A percentile compares a stretch with the other conserved stretches of the same genome.
Conservation (phyloP, 2,888 invertebrate species). For the Perizoma affinitatum region DNA sequence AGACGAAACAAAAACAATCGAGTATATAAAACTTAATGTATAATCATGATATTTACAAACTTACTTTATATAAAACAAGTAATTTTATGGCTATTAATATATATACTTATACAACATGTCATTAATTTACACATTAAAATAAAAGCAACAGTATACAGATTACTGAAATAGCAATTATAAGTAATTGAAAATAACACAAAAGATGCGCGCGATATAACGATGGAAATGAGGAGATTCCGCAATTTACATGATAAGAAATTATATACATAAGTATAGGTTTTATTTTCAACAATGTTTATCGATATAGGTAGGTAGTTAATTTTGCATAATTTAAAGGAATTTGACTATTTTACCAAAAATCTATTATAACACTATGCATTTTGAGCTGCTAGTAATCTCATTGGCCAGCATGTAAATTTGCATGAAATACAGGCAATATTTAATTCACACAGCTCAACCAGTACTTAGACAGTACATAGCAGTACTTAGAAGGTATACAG, state of each 20-base stretch:
- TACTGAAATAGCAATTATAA: conserved; percentile 73
- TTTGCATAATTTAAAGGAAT: conserved; percentile 2
- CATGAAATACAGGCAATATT: no score
- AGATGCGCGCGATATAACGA: conserved; percentile 64
- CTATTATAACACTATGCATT: no score
- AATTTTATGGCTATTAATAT: conserved; percentile 82
- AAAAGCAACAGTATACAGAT: conserved; percentile 80
- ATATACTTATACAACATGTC: conserved; percentile 82
- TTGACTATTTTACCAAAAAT: no score
- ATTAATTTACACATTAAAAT: conserved; percentile 81
- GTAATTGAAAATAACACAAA: conserved; percentile 74
- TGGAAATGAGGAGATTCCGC: conserved; percentile 81
- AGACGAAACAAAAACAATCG: conserved; percentile 75
- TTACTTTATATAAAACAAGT: conserved; percentile 83
- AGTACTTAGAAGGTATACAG: no score
- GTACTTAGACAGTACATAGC: no score
- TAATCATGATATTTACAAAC: conserved; percentile 84
- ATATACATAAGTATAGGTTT: conserved; percentile 64
- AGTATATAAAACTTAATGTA: conserved; percentile 83
- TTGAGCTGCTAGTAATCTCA: no score
- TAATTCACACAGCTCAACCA: no score
- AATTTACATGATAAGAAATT: conserved; percentile 74
- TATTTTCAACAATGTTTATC: conserved; percentile 69
- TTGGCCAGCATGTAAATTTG: no score
- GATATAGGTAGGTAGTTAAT: conserved; percentile 48